A percentile compares a stretch with the other conserved stretches of the same genome.
These are phyloP conservation scores for Rhorus exstirpatorius DNA, from an alignment of 2,888 invertebrate species.

Conservation along the genomic window DNA sequence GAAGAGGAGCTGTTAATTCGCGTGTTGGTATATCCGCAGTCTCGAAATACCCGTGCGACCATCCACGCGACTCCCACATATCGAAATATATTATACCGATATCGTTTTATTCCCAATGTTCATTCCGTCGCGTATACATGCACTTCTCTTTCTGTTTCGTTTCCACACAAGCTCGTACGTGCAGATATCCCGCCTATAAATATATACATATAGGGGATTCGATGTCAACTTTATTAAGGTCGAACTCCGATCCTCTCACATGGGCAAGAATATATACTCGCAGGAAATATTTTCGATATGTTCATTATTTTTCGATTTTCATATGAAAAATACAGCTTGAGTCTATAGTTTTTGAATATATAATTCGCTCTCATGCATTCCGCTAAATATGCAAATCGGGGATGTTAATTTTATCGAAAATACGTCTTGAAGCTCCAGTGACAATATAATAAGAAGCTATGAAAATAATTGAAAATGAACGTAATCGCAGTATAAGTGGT, in stretches of 20 bases:
- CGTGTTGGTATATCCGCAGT: slow-evolving; percentile 3
- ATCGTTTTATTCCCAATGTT: slow-evolving; percentile 54
- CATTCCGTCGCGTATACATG: slow-evolving; percentile 43
- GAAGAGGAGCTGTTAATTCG: too few relatives aligned
- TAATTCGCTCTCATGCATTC: too few relatives aligned
- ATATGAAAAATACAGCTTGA: too few relatives aligned
- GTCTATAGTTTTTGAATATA: too few relatives aligned
- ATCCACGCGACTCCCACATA: slow-evolving; percentile 21
- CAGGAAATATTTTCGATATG: too few relatives aligned
- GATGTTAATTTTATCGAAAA: too few relatives aligned
- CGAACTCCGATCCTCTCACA: background rate
- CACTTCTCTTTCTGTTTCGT: slow-evolving; percentile 54
- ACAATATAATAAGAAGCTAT: background rate
- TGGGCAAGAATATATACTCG: too few relatives aligned
- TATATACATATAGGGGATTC: background rate
- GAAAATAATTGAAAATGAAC: background rate
- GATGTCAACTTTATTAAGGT: background rate
- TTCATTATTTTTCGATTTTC: too few relatives aligned
- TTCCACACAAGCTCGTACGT: slow-evolving; percentile 18
- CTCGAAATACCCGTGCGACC: background rate
- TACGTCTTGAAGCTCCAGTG: too few relatives aligned
- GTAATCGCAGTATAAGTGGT: too few relatives aligned
- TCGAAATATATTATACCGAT: slow-evolving; percentile 53
- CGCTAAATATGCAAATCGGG: too few relatives aligned
- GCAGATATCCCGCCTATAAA: background rate